A percentile compares a stretch with the other conserved stretches of the same genome.
phyloP scores from a whole-genome alignment of 2,113 vertebrate genomes.

The Cisticola juncidis region DNA sequence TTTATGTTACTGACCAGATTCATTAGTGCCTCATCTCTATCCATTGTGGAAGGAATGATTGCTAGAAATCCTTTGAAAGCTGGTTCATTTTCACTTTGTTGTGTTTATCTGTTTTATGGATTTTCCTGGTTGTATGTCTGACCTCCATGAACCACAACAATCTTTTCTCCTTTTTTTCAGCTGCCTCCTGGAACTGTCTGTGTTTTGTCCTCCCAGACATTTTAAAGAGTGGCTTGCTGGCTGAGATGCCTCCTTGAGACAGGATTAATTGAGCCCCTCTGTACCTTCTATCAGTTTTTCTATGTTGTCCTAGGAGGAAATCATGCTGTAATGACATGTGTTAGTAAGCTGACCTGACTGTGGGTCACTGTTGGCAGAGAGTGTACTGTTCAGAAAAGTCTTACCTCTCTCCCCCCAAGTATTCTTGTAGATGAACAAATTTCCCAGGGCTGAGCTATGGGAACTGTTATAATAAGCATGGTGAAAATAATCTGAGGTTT shows the following conservation, averaged over 20 bases:
- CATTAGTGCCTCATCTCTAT: background rate
- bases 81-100: slow-evolving; percentile 31
- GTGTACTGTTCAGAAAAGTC: background rate
- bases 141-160: background rate
- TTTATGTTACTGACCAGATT: background rate
- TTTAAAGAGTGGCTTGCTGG: background rate
- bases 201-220: background rate
- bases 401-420: background rate
- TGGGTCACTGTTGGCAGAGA: background rate
- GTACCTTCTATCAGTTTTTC: background rate
- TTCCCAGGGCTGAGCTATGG: background rate
- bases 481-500: background rate
- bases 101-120: background rate
- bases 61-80: slow-evolving; percentile 1
- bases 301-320: background rate
- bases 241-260: background rate
- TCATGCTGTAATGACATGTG: background rate
- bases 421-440: background rate
- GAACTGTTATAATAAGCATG: background rate
- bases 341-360: background rate
- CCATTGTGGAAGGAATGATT: background rate
- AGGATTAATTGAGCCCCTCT: background rate
- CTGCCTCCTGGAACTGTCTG: background rate
- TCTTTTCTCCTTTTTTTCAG: background rate
- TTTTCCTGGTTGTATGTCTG: slow-evolving; percentile 12